Evolutionary conservation across 2,797 vertebrate genomes (phyloP).

Genomic region (Phoebastria nigripes): DNA sequence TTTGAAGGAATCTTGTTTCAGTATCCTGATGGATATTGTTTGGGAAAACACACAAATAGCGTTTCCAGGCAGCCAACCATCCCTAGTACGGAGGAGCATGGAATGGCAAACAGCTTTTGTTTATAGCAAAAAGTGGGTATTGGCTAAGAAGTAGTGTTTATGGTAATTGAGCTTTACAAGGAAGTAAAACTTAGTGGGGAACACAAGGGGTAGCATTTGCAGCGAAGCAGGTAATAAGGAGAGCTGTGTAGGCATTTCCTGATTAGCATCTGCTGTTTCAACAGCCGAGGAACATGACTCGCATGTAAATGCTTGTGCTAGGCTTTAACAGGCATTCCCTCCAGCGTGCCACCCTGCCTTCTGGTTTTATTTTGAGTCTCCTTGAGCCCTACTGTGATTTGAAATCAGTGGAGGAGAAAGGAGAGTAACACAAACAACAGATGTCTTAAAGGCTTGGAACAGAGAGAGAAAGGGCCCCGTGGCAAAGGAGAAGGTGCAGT

Average conservation of each 20-base stretch:
- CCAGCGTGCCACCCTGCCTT: not conserved
- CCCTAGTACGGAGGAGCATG: not conserved
- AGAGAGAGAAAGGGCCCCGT: not conserved
- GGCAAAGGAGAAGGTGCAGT: not conserved
- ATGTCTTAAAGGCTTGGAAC: not conserved
- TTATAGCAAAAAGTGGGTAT: not conserved
- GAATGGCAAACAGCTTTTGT: slow-evolving; percentile 16
- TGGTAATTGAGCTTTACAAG: slow-evolving; percentile 27
- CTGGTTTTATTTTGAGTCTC: slow-evolving; percentile 36
- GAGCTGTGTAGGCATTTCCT: slow-evolving; percentile 20
- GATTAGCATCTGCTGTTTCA: slow-evolving; percentile 46
- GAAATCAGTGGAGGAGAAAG: slow-evolving; percentile 31
- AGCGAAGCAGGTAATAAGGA: slow-evolving; percentile 23
- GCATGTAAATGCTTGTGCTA: not conserved
- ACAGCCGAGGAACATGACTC: not conserved
- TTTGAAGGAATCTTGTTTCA: not conserved
- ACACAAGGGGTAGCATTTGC: not conserved
- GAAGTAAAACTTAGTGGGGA: slow-evolving; percentile 13
- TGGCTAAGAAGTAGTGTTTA: slow-evolving; percentile 42
- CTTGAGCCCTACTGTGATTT: slow-evolving; percentile 23
- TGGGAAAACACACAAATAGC: not conserved
- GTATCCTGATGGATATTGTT: not conserved
- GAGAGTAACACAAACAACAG: slow-evolving; percentile 34
- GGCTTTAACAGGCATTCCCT: slow-evolving; percentile 22
- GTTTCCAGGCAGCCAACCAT: not conserved